Evolutionary conservation across 2,113 vertebrate species (phyloP).

Genomic region (Phainopepla nitens): DNA sequence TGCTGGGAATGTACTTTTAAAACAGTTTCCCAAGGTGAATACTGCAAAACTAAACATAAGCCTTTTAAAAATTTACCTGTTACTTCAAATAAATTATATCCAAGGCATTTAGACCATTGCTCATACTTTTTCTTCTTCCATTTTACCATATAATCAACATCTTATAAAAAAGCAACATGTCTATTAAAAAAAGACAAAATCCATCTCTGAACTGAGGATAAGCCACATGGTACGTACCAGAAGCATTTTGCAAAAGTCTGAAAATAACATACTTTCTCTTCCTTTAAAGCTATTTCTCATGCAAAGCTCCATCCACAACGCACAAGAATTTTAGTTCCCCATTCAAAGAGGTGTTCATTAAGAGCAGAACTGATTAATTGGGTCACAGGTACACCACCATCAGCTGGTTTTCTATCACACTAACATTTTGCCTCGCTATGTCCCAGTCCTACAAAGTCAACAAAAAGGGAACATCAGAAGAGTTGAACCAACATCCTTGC

Average conservation of each 20-base stretch:
- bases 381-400: neutral
- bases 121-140: neutral
- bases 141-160: neutral
- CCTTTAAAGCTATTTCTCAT: neutral
- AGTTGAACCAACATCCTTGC: neutral
- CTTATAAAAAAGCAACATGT: neutral
- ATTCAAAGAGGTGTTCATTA: neutral
- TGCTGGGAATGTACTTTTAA: neutral
- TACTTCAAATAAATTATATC: neutral
- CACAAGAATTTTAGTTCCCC: neutral
- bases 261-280: neutral
- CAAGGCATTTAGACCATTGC: neutral
- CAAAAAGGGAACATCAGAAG: neutral
- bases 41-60: neutral
- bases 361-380: neutral
- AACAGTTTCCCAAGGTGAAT: neutral
- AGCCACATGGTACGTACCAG: neutral
- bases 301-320: neutral
- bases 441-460: neutral
- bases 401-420: neutral
- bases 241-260: neutral
- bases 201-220: neutral
- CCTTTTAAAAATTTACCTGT: neutral
- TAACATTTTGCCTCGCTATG: neutral
- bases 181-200: neutral